Conservation (phyloP, 2,797 vertebrate genomes). For the Anguilla obscura region DNA sequence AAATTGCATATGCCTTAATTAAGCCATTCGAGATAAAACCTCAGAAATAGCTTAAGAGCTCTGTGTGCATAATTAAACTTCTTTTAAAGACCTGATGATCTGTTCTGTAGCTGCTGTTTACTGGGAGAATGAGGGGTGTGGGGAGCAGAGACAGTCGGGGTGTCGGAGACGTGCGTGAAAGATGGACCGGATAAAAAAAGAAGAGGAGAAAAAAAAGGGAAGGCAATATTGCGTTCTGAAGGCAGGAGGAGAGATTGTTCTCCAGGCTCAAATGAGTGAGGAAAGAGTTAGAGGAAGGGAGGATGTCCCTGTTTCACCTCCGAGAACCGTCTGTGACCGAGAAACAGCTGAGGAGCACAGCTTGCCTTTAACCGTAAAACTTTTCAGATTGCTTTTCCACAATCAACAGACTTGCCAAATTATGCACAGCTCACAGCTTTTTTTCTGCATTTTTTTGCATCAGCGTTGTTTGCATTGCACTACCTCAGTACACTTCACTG, state of each 20-base stretch:
- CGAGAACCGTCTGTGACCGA: neutral
- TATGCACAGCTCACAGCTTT: neutral
- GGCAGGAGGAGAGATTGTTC: neutral
- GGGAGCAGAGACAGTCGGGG: neutral
- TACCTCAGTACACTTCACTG: neutral
- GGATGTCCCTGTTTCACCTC: neutral
- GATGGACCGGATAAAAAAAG: neutral
- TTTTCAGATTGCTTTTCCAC: neutral
- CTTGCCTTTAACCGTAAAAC: neutral
- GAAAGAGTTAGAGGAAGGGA: neutral
- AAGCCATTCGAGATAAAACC: neutral
- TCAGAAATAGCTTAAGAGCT: neutral
- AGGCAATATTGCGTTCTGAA: neutral
- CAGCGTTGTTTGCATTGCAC: neutral
- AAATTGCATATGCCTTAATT: neutral
- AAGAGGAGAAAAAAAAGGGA: neutral
- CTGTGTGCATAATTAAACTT: neutral
- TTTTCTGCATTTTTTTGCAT: neutral
- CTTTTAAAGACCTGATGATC: neutral
- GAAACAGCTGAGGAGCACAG: neutral
- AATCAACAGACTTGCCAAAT: neutral
- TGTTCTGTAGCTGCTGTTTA: neutral
- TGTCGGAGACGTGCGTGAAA: neutral
- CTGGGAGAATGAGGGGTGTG: neutral
- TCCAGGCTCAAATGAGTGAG: neutral